phyloP scores from a whole-genome alignment of 2,797 vertebrate species.

The Sphenopsis melanotis region DNA sequence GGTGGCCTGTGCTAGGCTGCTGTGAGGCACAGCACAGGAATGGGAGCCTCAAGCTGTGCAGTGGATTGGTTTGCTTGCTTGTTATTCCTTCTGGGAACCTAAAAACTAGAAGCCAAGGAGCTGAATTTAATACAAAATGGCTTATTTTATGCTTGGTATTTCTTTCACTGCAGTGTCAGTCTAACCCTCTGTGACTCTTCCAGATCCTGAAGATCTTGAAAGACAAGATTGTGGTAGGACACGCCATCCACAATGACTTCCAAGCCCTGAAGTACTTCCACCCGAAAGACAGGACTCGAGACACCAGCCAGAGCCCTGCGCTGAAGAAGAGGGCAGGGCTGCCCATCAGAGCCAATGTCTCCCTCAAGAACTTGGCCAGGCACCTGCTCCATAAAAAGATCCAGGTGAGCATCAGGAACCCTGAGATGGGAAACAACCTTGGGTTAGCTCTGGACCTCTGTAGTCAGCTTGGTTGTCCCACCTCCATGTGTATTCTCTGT shows the following conservation, averaged over 20 bases:
- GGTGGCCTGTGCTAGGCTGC: not conserved
- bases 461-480: not conserved
- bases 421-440: not conserved
- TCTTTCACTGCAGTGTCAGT: not conserved
- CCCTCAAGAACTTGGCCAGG: slow-evolving; percentile 83
- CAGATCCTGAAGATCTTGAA: slow-evolving; percentile 86
- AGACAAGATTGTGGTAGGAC: slow-evolving; percentile 90
- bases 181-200: not conserved
- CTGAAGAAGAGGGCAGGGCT: slow-evolving; percentile 75
- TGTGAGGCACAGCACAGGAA: not conserved
- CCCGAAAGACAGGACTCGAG: slow-evolving; percentile 82
- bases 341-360: slow-evolving; percentile 43
- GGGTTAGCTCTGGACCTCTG: not conserved
- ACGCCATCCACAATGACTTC: slow-evolving; percentile 90
- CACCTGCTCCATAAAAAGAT: slow-evolving; percentile 85
- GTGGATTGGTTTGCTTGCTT: not conserved
- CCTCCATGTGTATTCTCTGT: not conserved
- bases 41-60: not conserved
- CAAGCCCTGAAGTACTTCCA: slow-evolving; percentile 80
- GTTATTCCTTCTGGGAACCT: not conserved
- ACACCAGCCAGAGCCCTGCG: slow-evolving; percentile 77
- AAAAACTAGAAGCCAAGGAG: not conserved
- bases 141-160: not conserved
- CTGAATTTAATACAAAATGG: not conserved
- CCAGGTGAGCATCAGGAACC: slow-evolving; percentile 77